Evolutionary conservation across 1,140 invertebrate species (phyloP), one percentile per base, ranked within the genome.

Genomic region (Periplaneta americana): DNA sequence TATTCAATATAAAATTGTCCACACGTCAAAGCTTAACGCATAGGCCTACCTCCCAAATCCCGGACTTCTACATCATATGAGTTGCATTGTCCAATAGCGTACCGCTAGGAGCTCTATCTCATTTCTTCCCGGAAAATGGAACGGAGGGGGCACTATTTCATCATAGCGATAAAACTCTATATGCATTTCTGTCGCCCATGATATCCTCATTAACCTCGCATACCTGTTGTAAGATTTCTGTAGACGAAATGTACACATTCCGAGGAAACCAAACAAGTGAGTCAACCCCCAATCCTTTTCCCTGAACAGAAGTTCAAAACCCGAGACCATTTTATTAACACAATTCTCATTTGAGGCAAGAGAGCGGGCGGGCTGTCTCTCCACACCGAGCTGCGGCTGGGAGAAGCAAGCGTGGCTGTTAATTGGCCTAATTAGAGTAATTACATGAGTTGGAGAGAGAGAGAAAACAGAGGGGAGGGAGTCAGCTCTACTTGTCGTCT

Each of bases 381-480:
- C 32, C 33, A 75, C 34, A 81, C 74, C 28, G 31, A 75, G 35
- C 34, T 82, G 76, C n/a, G 75, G 75, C 34, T 79, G 34, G 36
- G 37, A 34, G 48, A 34, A n/a, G 39, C 31, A 74, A 34, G 10
- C 82, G 82, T 66, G 34, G 80, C 75, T 66, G 77, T 83, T 82
- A 83, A 83, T 82, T 83, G 82, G 81, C 36, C 78, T 83, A 83
- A 83, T 83, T 83, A 82, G 75, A 77, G 81, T 82, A 83, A 83
- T 83, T 83, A 83, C 37, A 81, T 48, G 82, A 81, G 82, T 35
- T 34, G 78, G 13, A 57, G 78, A n/a, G 13, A 32, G 76, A 79
- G 37, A 39, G 2, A 34, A 33, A 28, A 31, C 34, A 18, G n/a
- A 74, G 11, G 37, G 32, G 15, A 34, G 80, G 78, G 35, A 32